Base-by-base conservation (phyloP, 2,888 invertebrate genomes). In the Lochmaea crataegi region DNA sequence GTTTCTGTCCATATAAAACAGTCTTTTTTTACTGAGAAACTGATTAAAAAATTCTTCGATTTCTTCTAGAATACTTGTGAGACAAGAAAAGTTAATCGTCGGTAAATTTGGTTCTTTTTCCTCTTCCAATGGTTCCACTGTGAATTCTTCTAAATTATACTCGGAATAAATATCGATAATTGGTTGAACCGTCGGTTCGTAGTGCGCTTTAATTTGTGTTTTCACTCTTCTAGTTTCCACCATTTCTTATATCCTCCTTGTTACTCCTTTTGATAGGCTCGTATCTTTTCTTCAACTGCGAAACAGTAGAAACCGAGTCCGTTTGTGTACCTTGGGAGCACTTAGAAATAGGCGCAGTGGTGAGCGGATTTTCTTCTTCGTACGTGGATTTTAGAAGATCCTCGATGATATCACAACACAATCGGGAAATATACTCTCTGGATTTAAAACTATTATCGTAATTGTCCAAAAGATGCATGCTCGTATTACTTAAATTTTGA, bases 301-400 rank as follows among this genome's bases (percentile, higher is more conserved):
- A 42, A 32, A 11, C 41, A 64, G n/a, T 68, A 57, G 26, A 18
- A 22, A 26, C 22, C n/a, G 68, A 65, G 22, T 77, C 77, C 0
- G 82, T 83, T 65, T 83, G 83, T 9, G 81, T 82, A 45, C 80
- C 76, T 32, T 76, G 75, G 42, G 79, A 77, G 67, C 80, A 80
- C 76, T 80, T 82, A 32, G n/a, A n/a, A n/a, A 76, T 56, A 7
- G 77, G 78, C 3, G 82, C 81, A 26, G 76, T 75, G 12, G 77
- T 73, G n/a, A 83, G 65, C 1, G 83, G 84, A 69, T 82, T 80
- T 66, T 84, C 84, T 73, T 84, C 83, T 76, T 85, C 83, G 79
- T 83, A 84, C 4, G 83, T 82, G 69, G 80, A 78, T 71, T 77
- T 78, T 58, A 84, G 71, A 18, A 84, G 79, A 73, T 83, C 82